Conservation (phyloP, 2,797 vertebrate genomes). For the Tauraco hartlaubi region DNA sequence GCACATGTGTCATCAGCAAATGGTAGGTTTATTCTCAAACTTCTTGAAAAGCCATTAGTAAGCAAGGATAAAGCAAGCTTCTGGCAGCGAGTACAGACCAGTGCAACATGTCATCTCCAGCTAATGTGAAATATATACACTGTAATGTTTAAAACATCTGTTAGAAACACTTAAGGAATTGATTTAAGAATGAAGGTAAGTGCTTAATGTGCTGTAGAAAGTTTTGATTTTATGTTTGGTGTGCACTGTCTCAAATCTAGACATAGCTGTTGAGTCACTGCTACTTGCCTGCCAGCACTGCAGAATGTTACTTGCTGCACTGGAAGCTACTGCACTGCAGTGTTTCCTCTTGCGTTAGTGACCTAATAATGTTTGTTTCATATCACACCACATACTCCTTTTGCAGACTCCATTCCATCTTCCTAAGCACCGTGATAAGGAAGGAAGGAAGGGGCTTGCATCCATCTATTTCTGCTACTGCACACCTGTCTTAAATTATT, state of each 20-base stretch:
- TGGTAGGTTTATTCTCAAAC: not conserved
- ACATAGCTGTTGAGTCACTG: slow-evolving; percentile 58
- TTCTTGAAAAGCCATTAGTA: slow-evolving; percentile 11
- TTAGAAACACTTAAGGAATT: not conserved
- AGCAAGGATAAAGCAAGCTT: not conserved
- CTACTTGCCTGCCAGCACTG: slow-evolving; percentile 41
- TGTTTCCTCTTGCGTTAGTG: not conserved
- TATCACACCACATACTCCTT: not conserved
- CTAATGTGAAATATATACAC: not conserved
- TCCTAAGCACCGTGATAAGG: not conserved
- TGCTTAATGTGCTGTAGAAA: not conserved
- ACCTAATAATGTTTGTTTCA: not conserved
- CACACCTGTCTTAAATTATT: not conserved
- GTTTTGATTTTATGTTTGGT: not conserved
- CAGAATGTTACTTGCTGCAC: slow-evolving; percentile 33
- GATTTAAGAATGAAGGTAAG: not conserved
- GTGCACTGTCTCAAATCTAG: not conserved
- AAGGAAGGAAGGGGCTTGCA: not conserved
- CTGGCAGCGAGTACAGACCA: not conserved
- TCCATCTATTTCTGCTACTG: not conserved
- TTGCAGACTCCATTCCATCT: not conserved
- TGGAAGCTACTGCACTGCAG: not conserved
- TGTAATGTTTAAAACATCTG: not conserved
- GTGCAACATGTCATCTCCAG: not conserved
- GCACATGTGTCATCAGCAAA: not conserved